Conservation (phyloP, 2,797 vertebrate species). For the Urocyon cinereoargenteus region DNA sequence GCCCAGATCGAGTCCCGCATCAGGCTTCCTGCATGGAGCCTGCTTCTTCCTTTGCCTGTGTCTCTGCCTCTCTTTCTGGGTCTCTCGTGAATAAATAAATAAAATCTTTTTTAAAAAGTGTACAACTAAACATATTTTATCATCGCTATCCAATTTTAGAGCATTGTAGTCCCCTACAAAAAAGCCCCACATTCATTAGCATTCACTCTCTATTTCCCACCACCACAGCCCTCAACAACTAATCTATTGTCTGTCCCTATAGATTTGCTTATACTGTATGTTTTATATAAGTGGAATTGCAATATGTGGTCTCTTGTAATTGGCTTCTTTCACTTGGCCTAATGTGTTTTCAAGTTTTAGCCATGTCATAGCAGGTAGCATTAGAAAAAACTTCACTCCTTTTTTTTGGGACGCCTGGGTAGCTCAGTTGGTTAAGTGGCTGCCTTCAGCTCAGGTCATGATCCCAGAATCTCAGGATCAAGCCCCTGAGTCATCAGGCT, state of each 20-base stretch:
- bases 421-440: too few species aligned
- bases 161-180: neutral
- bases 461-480: too few species aligned
- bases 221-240: neutral
- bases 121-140: neutral
- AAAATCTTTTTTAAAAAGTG: too few species aligned
- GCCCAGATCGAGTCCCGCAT: too few species aligned
- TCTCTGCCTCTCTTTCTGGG: too few species aligned
- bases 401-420: neutral
- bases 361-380: neutral
- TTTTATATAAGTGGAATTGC: neutral
- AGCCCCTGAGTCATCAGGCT: too few species aligned
- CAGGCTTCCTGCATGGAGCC: too few species aligned
- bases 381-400: neutral
- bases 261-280: neutral
- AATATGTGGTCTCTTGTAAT: neutral
- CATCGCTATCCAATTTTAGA: neutral
- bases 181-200: neutral
- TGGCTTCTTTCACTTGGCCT: neutral
- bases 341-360: neutral
- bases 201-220: neutral
- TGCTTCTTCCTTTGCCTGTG: too few species aligned
- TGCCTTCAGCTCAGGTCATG: too few species aligned
- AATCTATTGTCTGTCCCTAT: neutral
- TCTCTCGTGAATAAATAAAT: too few species aligned